Evolutionary conservation across 2,888 invertebrate genomes (phyloP), one percentile per base, ranked within the genome.

Genomic region (Monopis laevigella): DNA sequence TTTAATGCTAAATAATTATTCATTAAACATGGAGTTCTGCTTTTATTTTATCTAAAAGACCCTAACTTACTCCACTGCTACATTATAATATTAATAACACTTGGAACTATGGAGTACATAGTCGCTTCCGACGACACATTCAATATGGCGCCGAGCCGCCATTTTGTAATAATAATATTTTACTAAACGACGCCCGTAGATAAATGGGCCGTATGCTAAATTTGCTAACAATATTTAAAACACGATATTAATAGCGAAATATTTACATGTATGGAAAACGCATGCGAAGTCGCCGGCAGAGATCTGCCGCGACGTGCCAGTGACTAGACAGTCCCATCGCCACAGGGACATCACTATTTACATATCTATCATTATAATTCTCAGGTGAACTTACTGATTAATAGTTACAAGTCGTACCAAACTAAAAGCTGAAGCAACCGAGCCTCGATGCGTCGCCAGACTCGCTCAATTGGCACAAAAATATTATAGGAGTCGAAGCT

Each of bases 281-380:
- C 5, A 14, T 17, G 32, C 16, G 8, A 32, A 14, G 11, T 28
- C 28, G 28, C 11, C 28, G 6, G 28, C 28, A n/a, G 11, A 11
- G n/a, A n/a, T n/a, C n/a, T 28, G 11, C 28, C 4, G 10, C 4
- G 6, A 28, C 10, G 28, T 28, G 11, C 28, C 7, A 32, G 32
- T 32, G 32, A 32, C 32, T 32, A 32, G 32, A 32, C 32, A 32
- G 8, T 10, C 32, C 14, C 32, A 32, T 10, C 11, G 10, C 32
- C 8, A 14, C 10, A 11, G 14, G 14, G 14, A 10, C 14, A 5
- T 21, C 8, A 21, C 5, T 21, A 21, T 21, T 21, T 21, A 21
- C 24, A 21, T 7, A 7, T 21, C 24, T 21, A 21, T 21, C 5
- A 21, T 7, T 21, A 21, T 21, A 5, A 21, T 7, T 21, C 24